Evolutionary conservation across 2,797 vertebrate species (phyloP).

Genomic region (Caiman crocodilus): DNA sequence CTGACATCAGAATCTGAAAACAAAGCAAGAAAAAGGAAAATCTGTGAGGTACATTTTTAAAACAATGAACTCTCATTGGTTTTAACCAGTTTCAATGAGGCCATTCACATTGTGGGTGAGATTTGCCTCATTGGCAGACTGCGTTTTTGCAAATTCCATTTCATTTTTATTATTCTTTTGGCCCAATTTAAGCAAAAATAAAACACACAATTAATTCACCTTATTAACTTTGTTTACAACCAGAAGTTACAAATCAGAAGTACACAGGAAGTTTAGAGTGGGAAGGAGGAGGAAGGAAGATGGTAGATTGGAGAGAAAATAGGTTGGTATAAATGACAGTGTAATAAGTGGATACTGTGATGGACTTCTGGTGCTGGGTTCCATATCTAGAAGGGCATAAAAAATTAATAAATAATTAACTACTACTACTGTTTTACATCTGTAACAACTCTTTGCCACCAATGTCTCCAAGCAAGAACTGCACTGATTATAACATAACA

Average conservation of each 20-base stretch:
- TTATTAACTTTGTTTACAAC: not conserved
- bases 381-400: not conserved
- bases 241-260: not conserved
- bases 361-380: not conserved
- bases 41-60: not conserved
- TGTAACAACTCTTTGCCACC: not conserved
- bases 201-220: not conserved
- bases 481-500: too few relatives aligned
- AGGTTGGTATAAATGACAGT: not conserved
- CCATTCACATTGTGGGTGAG: not conserved
- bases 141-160: not conserved
- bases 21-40: not conserved
- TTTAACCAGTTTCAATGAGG: not conserved
- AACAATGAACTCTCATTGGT: not conserved
- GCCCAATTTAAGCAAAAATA: not conserved
- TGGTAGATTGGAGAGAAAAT: not conserved
- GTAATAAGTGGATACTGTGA: not conserved
- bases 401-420: not conserved
- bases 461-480: not conserved
- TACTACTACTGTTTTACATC: not conserved
- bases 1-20: slow-evolving; percentile 97
- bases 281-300: not conserved
- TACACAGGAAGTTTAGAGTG: not conserved
- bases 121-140: too few relatives aligned
- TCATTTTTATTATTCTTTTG: not conserved